Percentiles rank a stretch among this genome's conserved stretches.
phyloP scores from a whole-genome alignment of 2,797 vertebrate species.

The Pteronotus mesoamericanus region DNA sequence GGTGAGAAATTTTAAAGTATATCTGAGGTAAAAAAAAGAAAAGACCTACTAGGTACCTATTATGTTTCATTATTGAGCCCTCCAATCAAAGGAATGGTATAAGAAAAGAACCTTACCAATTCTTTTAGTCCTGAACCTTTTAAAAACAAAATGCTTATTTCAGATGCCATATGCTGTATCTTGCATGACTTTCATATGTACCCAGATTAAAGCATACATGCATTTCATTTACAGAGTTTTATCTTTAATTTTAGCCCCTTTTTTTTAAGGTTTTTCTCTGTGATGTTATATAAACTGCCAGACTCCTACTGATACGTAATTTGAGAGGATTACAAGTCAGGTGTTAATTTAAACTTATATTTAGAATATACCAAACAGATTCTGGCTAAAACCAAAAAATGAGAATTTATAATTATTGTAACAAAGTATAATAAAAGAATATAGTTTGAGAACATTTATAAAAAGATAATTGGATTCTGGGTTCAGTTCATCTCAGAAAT shows the following conservation, averaged over 20 bases:
- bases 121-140: conserved; percentile 15
- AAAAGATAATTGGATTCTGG: conserved; percentile 26
- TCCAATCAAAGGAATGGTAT: background rate
- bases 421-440: conserved; percentile 31
- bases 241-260: background rate
- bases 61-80: background rate
- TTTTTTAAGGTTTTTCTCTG: background rate
- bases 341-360: conserved; percentile 28
- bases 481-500: background rate
- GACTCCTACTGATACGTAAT: background rate
- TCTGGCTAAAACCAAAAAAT: conserved; percentile 38
- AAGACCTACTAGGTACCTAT: background rate
- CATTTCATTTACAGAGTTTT: conserved; percentile 16
- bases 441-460: conserved; percentile 8
- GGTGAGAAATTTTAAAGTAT: background rate
- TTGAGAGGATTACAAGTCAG: background rate
- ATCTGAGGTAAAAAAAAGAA: background rate
- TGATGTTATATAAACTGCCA: background rate
- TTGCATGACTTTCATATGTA: conserved; percentile 22
- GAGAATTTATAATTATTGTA: conserved; percentile 21
- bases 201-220: background rate
- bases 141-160: conserved; percentile 32
- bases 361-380: conserved; percentile 11
- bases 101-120: background rate
- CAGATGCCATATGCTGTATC: background rate